Evolutionary conservation across 2,888 invertebrate genomes (phyloP).

Genomic region (Seira sanloemensis): DNA sequence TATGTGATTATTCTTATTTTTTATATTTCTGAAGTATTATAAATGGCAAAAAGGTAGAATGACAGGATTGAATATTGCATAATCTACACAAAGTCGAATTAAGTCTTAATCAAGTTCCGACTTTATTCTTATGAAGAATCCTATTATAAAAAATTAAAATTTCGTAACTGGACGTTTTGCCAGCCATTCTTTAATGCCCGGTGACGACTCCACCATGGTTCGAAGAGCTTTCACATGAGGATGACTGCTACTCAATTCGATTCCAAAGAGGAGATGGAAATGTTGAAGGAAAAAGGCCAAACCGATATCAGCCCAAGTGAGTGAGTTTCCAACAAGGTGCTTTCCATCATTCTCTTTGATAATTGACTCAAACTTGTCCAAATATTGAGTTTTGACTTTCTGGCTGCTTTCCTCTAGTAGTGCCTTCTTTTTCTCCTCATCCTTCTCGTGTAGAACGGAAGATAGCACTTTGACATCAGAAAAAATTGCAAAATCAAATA

Average conservation of each 20-base stretch:
- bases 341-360: constrained; percentile 39
- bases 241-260: constrained; percentile 77
- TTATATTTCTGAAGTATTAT: no score
- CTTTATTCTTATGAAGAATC: no score
- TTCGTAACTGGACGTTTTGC: constrained; percentile 79
- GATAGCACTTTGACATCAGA: neutral
- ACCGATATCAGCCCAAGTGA: constrained; percentile 82
- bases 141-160: no score
- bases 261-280: neutral
- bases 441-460: constrained; percentile 1
- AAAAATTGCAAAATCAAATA: neutral
- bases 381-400: constrained; percentile 2
- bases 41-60: no score
- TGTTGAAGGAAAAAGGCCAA: constrained; percentile 76
- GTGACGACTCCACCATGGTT: constrained; percentile 78
- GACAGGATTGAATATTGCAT: no score
- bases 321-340: constrained; percentile 74
- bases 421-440: constrained; percentile 29
- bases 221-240: constrained; percentile 78
- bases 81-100: no score
- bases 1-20: no score
- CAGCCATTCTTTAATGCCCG: constrained; percentile 79
- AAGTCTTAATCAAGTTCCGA: no score
- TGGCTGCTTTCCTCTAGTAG: neutral
- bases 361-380: constrained; percentile 36